These are phyloP conservation scores for Meiosimyza platycephala DNA, from an alignment of 2,888 invertebrate species.

Conservation along the genomic window DNA sequence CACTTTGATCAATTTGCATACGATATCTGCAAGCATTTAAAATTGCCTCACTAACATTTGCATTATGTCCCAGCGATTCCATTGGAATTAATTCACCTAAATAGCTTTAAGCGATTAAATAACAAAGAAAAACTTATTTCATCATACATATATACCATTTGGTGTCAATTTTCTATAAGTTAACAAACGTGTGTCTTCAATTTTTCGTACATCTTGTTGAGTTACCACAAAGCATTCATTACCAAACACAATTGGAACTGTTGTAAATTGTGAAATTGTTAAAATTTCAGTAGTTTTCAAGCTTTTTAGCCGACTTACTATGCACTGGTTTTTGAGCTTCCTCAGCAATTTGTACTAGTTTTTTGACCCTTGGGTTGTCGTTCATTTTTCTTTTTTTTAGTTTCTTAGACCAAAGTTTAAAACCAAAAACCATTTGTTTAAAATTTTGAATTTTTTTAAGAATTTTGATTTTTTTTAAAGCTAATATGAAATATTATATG, in stretches of 20 bases:
- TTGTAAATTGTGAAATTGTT: no score
- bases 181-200: conserved; percentile 55
- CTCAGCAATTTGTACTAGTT: conserved; percentile 56
- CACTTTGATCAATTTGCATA: conserved; percentile 7
- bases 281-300: not conserved
- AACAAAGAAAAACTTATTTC: not conserved
- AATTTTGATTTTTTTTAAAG: conserved; percentile 17
- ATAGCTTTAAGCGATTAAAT: not conserved
- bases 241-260: conserved; percentile 58
- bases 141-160: conserved; percentile 42
- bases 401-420: conserved; percentile 30
- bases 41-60: conserved; percentile 39
- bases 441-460: conserved; percentile 33
- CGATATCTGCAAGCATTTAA: conserved; percentile 30
- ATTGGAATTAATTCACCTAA: conserved; percentile 47
- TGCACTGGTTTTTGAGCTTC: conserved; percentile 53
- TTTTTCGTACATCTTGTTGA: conserved; percentile 61
- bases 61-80: conserved; percentile 39
- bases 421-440: conserved; percentile 26
- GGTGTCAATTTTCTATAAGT: conserved; percentile 49
- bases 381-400: conserved; percentile 39
- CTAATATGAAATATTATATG: not conserved
- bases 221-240: conserved; percentile 55
- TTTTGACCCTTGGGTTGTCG: conserved; percentile 42
- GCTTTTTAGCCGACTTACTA: conserved; percentile 44